Conservation (phyloP, 2,113 vertebrate species). For the Ceuthmochares aereus region DNA sequence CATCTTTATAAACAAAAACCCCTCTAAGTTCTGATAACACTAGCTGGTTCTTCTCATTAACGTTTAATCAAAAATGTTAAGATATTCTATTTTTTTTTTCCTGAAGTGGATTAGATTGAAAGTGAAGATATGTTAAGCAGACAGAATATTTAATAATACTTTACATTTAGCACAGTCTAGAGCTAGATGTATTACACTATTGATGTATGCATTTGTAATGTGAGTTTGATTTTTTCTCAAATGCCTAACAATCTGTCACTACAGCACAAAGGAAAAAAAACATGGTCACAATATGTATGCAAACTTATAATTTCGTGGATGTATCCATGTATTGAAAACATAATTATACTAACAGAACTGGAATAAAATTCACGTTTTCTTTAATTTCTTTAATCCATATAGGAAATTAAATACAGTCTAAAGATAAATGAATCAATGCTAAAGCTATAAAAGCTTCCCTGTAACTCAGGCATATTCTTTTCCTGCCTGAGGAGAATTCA, state of each 20-base stretch:
- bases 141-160: neutral
- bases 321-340: neutral
- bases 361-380: neutral
- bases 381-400: neutral
- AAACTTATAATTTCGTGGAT: neutral
- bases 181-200: neutral
- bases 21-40: neutral
- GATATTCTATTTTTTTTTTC: neutral
- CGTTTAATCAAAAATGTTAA: constrained; percentile 34
- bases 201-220: neutral
- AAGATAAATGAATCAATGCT: neutral
- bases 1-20: neutral
- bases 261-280: neutral
- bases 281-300: neutral
- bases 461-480: neutral
- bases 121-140: neutral
- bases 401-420: neutral
- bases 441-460: neutral
- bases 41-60: neutral
- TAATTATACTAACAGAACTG: neutral
- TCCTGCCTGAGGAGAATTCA: neutral
- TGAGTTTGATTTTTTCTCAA: neutral
- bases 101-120: constrained; percentile 3
- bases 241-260: neutral
- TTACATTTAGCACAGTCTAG: neutral